Evolutionary conservation across 1,140 invertebrate genomes (phyloP).

Genomic region (Eumeta japonica): DNA sequence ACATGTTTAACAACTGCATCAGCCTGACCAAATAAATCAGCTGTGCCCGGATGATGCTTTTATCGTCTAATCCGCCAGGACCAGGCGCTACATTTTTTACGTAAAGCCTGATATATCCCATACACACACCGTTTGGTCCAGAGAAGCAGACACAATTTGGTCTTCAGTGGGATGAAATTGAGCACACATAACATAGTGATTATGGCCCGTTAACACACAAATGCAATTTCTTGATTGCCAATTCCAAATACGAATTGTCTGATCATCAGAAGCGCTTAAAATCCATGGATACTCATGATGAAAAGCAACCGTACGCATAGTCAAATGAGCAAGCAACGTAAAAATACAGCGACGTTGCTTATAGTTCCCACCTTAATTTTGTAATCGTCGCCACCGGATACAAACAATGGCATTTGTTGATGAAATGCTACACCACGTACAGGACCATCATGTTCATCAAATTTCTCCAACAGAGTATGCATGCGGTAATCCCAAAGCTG

Average conservation of each 20-base stretch:
- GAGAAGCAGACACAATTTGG: slow-evolving; percentile 93
- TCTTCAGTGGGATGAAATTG: slow-evolving; percentile 97
- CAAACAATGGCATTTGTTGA: slow-evolving; percentile 96
- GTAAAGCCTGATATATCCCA: slow-evolving; percentile 98
- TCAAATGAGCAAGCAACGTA: slow-evolving; percentile 94
- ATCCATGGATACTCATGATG: slow-evolving; percentile 99
- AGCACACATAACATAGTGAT: slow-evolving; percentile 99
- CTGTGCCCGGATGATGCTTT: slow-evolving; percentile 80
- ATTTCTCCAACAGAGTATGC: slow-evolving; percentile 98
- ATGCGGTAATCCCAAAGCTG: slow-evolving; percentile 99
- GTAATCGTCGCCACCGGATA: slow-evolving; percentile 98
- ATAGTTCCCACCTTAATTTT: slow-evolving; percentile 99
- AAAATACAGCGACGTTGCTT: slow-evolving; percentile 96
- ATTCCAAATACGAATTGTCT: slow-evolving; percentile 99
- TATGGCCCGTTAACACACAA: slow-evolving; percentile 94
- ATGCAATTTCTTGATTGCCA: slow-evolving; percentile 99
- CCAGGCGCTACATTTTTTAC: slow-evolving; percentile 97
- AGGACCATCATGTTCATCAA: slow-evolving; percentile 99
- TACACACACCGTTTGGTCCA: slow-evolving; percentile 98
- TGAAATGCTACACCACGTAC: slow-evolving; percentile 98
- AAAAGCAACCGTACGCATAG: slow-evolving; percentile 95
- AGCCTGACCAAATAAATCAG: slow-evolving; percentile 91
- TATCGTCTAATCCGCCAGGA: slow-evolving; percentile 87
- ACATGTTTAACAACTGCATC: slow-evolving; percentile 98
- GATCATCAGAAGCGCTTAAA: slow-evolving; percentile 95